Conservation (phyloP, 92 coral and sea anemone genomes). For the Meandrina meandrites region DNA sequence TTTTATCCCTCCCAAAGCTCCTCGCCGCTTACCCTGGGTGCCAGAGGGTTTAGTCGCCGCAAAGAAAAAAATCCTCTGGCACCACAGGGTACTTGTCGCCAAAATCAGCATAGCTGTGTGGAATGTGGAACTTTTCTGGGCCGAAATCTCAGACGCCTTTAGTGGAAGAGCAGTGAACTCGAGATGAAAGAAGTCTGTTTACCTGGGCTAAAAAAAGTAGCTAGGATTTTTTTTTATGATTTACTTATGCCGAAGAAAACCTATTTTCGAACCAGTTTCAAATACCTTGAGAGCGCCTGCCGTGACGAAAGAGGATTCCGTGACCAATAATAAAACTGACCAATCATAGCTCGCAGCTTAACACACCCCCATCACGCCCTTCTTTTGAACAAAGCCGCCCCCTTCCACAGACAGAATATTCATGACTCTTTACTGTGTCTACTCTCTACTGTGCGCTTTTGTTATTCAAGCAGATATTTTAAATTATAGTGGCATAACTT, state of each 20-base stretch:
- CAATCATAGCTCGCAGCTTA: background rate
- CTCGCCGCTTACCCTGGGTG: too few relatives aligned
- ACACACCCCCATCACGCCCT: slow-evolving; percentile 10
- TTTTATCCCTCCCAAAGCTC: too few relatives aligned
- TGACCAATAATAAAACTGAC: background rate
- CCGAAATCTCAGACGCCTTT: too few relatives aligned
- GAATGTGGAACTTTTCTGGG: too few relatives aligned
- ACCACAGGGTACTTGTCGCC: too few relatives aligned
- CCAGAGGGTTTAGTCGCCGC: too few relatives aligned
- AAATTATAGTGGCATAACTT: background rate
- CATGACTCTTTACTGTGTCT: background rate
- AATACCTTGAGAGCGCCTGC: background rate
- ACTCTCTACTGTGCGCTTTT: background rate
- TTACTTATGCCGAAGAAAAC: background rate
- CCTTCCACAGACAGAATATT: background rate
- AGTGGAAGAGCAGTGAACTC: too few relatives aligned
- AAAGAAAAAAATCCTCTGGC: too few relatives aligned
- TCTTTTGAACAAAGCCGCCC: background rate
- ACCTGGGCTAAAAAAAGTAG: too few relatives aligned
- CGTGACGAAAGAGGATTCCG: background rate
- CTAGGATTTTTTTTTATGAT: background rate
- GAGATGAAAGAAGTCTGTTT: too few relatives aligned
- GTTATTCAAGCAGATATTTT: background rate
- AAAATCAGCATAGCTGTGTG: too few relatives aligned
- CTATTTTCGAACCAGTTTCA: too few relatives aligned